A percentile compares a stretch with the other conserved stretches of the same genome.
These are phyloP conservation scores for Reticulitermes speratus DNA, from an alignment of 1,140 invertebrate genomes.

Conservation along the genomic window DNA sequence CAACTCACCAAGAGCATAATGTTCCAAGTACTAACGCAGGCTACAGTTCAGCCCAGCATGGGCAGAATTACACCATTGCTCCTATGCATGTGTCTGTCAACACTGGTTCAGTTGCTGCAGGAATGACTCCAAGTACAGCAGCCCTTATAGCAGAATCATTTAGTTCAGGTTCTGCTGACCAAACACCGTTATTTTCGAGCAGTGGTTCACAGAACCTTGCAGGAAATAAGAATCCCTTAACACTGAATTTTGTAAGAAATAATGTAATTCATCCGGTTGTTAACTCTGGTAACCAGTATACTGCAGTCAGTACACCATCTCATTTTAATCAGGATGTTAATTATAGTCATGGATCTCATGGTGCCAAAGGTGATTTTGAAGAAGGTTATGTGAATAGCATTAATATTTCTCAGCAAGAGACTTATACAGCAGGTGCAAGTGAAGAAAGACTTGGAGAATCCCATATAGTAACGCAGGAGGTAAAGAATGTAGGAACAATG, in stretches of 20 bases:
- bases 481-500: too few relatives aligned
- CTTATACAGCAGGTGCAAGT: too few relatives aligned
- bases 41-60: neutral
- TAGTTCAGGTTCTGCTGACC: neutral
- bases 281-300: neutral
- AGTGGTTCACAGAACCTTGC: neutral
- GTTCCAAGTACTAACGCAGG: slow-evolving; percentile 24
- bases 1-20: slow-evolving; percentile 7
- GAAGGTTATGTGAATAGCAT: too few relatives aligned
- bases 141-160: slow-evolving; percentile 11
- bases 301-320: neutral
- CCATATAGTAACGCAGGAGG: too few relatives aligned
- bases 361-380: too few relatives aligned
- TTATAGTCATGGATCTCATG: neutral
- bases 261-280: neutral
- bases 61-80: neutral
- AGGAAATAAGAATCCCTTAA: neutral
- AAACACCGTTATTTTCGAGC: neutral
- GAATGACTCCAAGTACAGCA: neutral
- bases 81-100: neutral
- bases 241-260: neutral
- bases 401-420: too few relatives aligned
- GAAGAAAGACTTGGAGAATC: too few relatives aligned
- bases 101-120: neutral
- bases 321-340: neutral